Conservation (phyloP, 2,888 invertebrate species). For the Pseudococcus jackbeardsleyi region DNA sequence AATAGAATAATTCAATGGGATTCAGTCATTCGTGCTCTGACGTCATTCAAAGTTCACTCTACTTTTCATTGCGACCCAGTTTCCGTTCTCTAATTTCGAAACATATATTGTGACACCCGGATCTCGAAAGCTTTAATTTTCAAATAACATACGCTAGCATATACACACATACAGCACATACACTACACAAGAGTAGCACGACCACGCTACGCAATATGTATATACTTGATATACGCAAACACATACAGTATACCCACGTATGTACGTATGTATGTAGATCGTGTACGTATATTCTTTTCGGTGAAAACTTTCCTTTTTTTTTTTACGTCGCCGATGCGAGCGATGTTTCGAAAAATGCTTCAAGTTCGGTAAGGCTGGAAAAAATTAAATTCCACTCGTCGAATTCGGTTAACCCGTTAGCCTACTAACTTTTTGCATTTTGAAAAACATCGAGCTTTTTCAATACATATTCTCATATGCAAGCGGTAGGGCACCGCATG, state of each 20-base stretch:
- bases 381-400: slow-evolving; percentile 36
- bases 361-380: not conserved
- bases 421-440: slow-evolving; percentile 7
- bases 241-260: not conserved
- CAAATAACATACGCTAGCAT: slow-evolving; percentile 39
- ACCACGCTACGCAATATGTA: not conserved
- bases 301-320: not conserved
- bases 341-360: not conserved
- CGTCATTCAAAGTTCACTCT: slow-evolving; percentile 55
- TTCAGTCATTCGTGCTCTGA: slow-evolving; percentile 43
- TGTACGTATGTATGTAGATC: too few species aligned
- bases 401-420: not conserved
- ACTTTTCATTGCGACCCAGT: slow-evolving; percentile 56
- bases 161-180: not conserved
- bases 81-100: slow-evolving; percentile 52
- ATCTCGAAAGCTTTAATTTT: slow-evolving; percentile 51
- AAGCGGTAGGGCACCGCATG: not conserved
- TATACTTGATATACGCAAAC: not conserved
- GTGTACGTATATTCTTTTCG: not conserved
- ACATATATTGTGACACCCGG: slow-evolving; percentile 50
- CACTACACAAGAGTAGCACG: too few species aligned
- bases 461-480: not conserved
- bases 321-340: not conserved
- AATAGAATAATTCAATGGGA: slow-evolving; percentile 49
- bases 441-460: not conserved